Conservation (phyloP, 2,797 vertebrate species). For the Lutjanus argentimaculatus region DNA sequence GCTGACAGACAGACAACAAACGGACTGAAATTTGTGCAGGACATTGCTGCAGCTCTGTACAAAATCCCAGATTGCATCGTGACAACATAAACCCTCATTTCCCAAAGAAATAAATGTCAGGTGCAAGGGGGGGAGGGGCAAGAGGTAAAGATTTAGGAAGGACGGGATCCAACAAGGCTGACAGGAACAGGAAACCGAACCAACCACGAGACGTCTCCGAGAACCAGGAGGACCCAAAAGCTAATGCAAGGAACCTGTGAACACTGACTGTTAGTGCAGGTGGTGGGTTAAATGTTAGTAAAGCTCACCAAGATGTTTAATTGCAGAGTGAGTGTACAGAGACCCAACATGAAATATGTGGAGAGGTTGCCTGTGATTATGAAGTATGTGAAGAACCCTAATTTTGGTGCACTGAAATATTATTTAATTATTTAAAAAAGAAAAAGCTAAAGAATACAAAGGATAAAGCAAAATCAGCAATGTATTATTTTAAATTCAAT, state of each 20-base stretch:
- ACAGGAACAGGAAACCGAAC: conserved; percentile 36
- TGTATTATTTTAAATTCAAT: too few species aligned
- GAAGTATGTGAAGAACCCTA: not conserved
- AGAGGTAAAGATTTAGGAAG: conserved; percentile 53
- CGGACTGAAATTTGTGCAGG: not conserved
- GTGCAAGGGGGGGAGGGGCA: not conserved
- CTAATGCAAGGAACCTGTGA: conserved; percentile 28
- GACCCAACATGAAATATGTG: conserved; percentile 25
- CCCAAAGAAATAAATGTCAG: conserved; percentile 3
- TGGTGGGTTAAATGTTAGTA: conserved; percentile 52
- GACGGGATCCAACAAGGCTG: conserved; percentile 44
- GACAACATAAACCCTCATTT: not conserved
- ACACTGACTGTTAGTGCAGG: conserved; percentile 30
- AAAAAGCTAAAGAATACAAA: too few species aligned
- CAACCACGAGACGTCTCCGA: conserved; percentile 13
- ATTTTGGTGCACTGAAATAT: not conserved
- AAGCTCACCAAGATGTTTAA: conserved; percentile 19
- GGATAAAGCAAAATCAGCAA: too few species aligned
- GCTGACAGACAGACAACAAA: conserved; percentile 4
- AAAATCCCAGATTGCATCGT: not conserved
- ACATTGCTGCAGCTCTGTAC: not conserved
- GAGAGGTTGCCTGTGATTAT: conserved; percentile 16
- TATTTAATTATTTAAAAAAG: too few species aligned
- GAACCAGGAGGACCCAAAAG: conserved; percentile 5
- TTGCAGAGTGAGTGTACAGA: conserved; percentile 23